These are phyloP conservation scores for Periplaneta americana DNA, from an alignment of 1,140 invertebrate genomes.

Conservation along the genomic window DNA sequence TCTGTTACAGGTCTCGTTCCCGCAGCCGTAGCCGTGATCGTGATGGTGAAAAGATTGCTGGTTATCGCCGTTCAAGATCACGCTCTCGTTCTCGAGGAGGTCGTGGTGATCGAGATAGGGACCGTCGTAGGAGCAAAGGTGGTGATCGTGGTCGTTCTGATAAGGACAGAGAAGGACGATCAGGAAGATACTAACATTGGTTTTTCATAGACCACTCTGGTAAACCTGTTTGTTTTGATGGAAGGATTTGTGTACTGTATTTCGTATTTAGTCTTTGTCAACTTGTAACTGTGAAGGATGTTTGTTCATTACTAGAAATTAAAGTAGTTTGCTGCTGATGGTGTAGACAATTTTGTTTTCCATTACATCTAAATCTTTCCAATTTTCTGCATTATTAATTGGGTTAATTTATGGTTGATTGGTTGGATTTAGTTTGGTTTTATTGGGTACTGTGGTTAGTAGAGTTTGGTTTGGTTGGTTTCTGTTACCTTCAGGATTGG, in stretches of 20 bases:
- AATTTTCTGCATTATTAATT: too few species aligned
- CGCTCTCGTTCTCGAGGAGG: conserved; percentile 19
- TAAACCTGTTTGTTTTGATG: not conserved
- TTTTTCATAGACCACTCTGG: too few species aligned
- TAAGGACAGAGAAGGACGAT: conserved; percentile 15
- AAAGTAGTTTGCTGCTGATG: not conserved
- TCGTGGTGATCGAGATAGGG: conserved; percentile 18
- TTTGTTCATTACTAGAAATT: not conserved
- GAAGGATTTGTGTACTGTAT: not conserved
- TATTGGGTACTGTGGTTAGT: too few species aligned
- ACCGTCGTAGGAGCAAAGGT: not conserved
- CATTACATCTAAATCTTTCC: too few species aligned
- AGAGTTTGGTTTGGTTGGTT: too few species aligned
- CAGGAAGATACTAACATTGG: conserved; percentile 11
- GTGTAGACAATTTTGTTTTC: too few species aligned
- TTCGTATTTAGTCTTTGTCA: not conserved
- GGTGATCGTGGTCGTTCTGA: not conserved
- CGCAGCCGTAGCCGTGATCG: conserved; percentile 26
- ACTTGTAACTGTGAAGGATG: not conserved
- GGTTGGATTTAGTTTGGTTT: too few species aligned
- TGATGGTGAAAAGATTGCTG: conserved; percentile 20
- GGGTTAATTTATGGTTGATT: too few species aligned
- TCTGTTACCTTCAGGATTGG: too few species aligned
- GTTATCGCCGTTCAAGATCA: conserved; percentile 24
- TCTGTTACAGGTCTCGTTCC: conserved; percentile 19